Evolutionary conservation across 1,140 invertebrate species (phyloP).

Genomic region (Drosophila arizonae): DNA sequence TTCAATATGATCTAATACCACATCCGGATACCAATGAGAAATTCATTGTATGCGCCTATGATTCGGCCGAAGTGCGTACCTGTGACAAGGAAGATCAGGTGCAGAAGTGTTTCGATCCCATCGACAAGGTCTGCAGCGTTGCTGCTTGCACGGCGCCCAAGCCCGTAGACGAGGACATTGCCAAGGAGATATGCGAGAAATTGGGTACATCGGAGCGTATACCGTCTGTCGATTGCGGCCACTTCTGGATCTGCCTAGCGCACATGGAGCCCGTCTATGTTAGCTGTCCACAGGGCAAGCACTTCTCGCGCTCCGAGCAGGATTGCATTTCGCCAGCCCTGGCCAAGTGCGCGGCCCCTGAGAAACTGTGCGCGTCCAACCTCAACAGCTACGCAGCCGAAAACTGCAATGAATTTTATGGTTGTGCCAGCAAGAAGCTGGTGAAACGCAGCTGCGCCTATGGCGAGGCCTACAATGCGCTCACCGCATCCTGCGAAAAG

Average conservation of each 20-base stretch:
- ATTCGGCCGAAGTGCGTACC: constrained; percentile 1
- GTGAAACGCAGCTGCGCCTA: constrained; percentile 11
- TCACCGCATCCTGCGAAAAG: not conserved
- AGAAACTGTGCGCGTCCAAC: constrained; percentile 10
- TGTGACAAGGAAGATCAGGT: not conserved
- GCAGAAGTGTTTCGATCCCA: constrained; percentile 15
- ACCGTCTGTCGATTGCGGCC: constrained; percentile 10
- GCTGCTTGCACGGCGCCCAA: not conserved
- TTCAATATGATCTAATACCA: constrained; percentile 2
- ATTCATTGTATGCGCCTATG: constrained; percentile 21
- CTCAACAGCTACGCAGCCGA: not conserved
- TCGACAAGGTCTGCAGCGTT: not conserved
- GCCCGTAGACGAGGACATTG: not conserved
- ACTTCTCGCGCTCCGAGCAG: constrained; percentile 22
- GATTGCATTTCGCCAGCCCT: constrained; percentile 16
- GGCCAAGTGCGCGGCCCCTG: constrained; percentile 14
- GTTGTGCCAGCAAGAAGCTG: constrained; percentile 3
- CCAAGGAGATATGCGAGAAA: not conserved
- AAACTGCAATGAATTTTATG: constrained; percentile 9
- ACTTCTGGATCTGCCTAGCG: constrained; percentile 22
- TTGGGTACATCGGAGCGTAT: not conserved
- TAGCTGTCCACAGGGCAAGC: constrained; percentile 3
- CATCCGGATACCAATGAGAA: not conserved
- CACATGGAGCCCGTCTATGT: constrained; percentile 18
- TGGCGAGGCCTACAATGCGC: constrained; percentile 1